A percentile compares a stretch with the other conserved stretches of the same genome.
phyloP scores from a whole-genome alignment of 2,888 invertebrate genomes.

The Rhagium mordax region DNA sequence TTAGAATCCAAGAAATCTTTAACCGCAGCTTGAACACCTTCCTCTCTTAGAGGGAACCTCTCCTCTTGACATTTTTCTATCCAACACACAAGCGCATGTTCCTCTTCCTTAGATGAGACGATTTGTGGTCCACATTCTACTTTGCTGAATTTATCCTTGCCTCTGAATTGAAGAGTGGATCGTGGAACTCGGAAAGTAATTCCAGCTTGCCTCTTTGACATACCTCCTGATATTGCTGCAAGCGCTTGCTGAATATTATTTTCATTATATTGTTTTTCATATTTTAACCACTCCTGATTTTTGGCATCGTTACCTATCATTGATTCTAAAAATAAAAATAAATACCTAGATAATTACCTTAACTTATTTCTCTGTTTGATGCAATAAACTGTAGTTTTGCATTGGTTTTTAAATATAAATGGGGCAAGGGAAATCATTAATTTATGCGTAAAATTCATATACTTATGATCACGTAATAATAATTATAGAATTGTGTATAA shows the following conservation, averaged over 20 bases:
- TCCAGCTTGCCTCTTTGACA: neutral
- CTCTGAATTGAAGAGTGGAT: neutral
- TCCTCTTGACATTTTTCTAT: neutral
- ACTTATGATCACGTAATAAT: too few species aligned
- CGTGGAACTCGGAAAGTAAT: neutral
- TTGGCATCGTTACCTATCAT: neutral
- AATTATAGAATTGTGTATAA: too few species aligned
- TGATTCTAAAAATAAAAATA: too few species aligned
- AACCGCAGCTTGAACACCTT: slow-evolving; percentile 36
- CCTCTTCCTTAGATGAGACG: neutral
- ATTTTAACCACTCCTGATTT: neutral
- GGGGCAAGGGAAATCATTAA: too few species aligned
- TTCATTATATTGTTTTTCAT: neutral
- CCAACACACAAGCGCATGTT: neutral
- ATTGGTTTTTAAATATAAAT: too few species aligned
- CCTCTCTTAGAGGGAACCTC: slow-evolving; percentile 12
- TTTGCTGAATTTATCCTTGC: neutral
- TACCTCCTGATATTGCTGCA: neutral
- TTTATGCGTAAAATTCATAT: too few species aligned
- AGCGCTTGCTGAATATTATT: neutral
- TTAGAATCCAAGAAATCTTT: slow-evolving; percentile 37
- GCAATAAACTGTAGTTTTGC: too few species aligned
- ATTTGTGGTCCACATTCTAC: neutral
- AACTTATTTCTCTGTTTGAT: too few species aligned
- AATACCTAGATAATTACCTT: too few species aligned